Evolutionary conservation across 2,113 vertebrate genomes (phyloP).

Genomic region (Cyphomyrus plagiostoma): DNA sequence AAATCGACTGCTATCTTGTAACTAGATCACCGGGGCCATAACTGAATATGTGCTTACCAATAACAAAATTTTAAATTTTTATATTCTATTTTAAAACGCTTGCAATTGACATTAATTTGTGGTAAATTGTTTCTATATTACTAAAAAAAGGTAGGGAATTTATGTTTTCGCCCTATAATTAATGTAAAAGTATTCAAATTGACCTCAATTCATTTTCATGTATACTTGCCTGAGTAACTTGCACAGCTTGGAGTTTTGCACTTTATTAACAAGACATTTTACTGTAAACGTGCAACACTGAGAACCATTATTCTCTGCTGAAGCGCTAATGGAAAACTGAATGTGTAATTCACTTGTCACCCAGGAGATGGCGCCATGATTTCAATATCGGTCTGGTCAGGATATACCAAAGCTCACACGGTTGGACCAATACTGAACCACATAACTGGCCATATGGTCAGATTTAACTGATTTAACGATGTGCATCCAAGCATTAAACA

Average conservation of each 20-base stretch:
- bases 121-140: not conserved
- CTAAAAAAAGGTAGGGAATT: not conserved
- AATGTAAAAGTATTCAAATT: not conserved
- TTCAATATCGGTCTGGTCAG: not conserved
- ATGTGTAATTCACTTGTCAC: not conserved
- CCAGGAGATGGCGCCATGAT: not conserved
- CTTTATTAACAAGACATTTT: not conserved
- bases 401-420: not conserved
- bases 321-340: not conserved
- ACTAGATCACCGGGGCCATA: not conserved
- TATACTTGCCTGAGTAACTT: not conserved
- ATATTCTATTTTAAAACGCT: not conserved
- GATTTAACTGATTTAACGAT: not conserved
- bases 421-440: not conserved
- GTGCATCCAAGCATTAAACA: not conserved
- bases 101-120: not conserved
- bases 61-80: not conserved
- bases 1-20: not conserved
- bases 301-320: not conserved
- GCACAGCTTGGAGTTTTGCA: not conserved
- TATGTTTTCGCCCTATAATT: not conserved
- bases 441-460: not conserved
- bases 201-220: not conserved
- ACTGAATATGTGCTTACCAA: not conserved
- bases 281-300: not conserved